Percentiles rank a stretch among this genome's conserved stretches.
These are phyloP conservation scores for Chitala chitala DNA, from an alignment of 2,113 vertebrate species.

Conservation along the genomic window DNA sequence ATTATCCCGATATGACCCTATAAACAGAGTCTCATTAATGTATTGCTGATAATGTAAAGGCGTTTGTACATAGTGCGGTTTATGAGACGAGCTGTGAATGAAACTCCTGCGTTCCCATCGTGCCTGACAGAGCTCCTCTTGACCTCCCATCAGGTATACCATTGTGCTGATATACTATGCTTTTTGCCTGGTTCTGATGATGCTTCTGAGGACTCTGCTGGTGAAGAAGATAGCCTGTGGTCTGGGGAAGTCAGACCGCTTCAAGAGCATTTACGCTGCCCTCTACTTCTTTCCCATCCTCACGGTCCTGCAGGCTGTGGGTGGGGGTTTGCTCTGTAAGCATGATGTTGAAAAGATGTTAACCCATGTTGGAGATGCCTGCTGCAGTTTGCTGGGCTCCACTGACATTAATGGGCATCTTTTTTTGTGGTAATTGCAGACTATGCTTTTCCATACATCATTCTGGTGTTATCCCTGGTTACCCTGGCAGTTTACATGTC, in stretches of 20 bases:
- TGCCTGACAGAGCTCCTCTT: constrained; percentile 4
- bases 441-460: constrained; percentile 94
- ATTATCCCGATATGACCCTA: too few relatives aligned
- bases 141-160: constrained; percentile 72
- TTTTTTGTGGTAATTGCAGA: constrained; percentile 61
- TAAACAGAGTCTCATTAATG: too few relatives aligned
- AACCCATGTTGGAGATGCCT: neutral
- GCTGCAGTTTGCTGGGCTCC: too few relatives aligned
- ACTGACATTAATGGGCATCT: neutral
- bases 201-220: constrained; percentile 89
- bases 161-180: constrained; percentile 96
- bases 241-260: constrained; percentile 88
- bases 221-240: constrained; percentile 96
- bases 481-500: constrained; percentile 96
- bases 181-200: constrained; percentile 92
- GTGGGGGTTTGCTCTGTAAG: constrained; percentile 94
- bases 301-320: constrained; percentile 89
- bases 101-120: neutral
- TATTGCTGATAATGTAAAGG: too few relatives aligned
- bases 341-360: too few relatives aligned
- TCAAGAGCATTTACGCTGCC: constrained; percentile 94
- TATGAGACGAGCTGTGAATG: too few relatives aligned
- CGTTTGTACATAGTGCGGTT: too few relatives aligned
- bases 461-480: constrained; percentile 87
- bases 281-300: constrained; percentile 96